Evolutionary conservation across 1,140 invertebrate genomes (phyloP), one percentile per base, ranked within the genome.

Genomic region (Tyrophagus putrescentiae): DNA sequence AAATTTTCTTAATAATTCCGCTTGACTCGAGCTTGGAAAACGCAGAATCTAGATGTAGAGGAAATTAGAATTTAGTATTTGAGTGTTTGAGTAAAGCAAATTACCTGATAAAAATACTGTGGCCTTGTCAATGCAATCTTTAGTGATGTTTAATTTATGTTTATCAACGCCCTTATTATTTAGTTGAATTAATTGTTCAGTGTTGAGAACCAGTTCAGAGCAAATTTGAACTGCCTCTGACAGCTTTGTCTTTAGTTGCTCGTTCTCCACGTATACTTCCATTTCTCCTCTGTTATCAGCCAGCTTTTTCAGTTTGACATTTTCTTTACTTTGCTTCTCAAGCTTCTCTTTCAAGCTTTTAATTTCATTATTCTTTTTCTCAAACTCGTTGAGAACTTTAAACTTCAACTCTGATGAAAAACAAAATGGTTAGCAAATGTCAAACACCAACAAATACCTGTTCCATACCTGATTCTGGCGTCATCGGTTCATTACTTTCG

Each of bases 361-460:
- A 3, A 54, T 54, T 33, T 54, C 52, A 1, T 31, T 34, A 54
- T 54, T 54, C 25, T 54, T 54, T 13, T 25, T 32, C 11, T 54
- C 28, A 16, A 54, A 54, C 39, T 54, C 27, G n/a, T 54, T 54
- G 9, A 54, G n/a, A 3, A 54, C 52, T 54, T 54, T 54, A 9
- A 27, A 27, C 25, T 54, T 54, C 28, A 54, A 54, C 21, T 54
- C 52, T 54, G 13, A 11, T 34, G 11, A 4, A 11, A 54, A 54
- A 31, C 29, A 13, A 54, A 54, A 31, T 7, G 39, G n/a, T 54
- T 4, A 33, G 4, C 5, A n/a, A n/a, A n/a, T n/a, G 50, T 27
- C n/a, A 33, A 31, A 27, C 3, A 54, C 32, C 21, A 54, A 9
- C 4, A 33, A 3, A 32, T 23, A n/a, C 13, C 32, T 33, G 16